A percentile compares a stretch with the other conserved stretches of the same genome.
phyloP scores from a whole-genome alignment of 2,113 vertebrate species.

The Chlorocebus sabaeus region DNA sequence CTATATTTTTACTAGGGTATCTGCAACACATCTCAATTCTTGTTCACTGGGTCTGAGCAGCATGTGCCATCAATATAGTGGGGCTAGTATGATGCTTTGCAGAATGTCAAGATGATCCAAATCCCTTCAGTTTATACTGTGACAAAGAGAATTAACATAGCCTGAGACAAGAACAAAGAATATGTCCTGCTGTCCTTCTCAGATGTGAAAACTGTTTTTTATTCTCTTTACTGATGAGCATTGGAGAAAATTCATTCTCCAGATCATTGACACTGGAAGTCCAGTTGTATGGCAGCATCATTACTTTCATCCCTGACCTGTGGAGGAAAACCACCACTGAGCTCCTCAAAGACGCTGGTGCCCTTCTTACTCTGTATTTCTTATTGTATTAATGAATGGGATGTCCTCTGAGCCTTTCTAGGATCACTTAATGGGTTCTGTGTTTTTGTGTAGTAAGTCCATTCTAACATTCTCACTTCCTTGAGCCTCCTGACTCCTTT shows the following conservation, averaged over 20 bases:
- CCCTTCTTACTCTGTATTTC: not conserved
- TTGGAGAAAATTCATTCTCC: not conserved
- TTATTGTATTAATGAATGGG: not conserved
- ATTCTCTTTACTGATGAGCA: not conserved
- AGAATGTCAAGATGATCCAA: conserved; percentile 25
- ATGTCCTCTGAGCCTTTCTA: not conserved
- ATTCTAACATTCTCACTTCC: not conserved
- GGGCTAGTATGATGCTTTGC: not conserved
- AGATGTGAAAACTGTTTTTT: not conserved
- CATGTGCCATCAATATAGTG: not conserved
- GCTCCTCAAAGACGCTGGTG: not conserved
- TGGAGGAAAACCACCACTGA: not conserved
- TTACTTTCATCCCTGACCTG: not conserved
- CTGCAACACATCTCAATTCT: not conserved
- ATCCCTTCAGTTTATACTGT: not conserved
- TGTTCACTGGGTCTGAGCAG: not conserved
- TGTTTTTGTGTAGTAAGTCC: not conserved
- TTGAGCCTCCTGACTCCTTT: not conserved
- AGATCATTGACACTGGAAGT: not conserved
- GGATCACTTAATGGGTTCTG: not conserved
- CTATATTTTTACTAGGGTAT: not conserved
- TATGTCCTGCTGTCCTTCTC: not conserved
- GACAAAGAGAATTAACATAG: conserved; percentile 11
- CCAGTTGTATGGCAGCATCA: not conserved
- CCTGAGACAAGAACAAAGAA: not conserved